These are phyloP conservation scores for Florisuga fusca DNA, from an alignment of 2,797 vertebrate species.

Conservation along the genomic window DNA sequence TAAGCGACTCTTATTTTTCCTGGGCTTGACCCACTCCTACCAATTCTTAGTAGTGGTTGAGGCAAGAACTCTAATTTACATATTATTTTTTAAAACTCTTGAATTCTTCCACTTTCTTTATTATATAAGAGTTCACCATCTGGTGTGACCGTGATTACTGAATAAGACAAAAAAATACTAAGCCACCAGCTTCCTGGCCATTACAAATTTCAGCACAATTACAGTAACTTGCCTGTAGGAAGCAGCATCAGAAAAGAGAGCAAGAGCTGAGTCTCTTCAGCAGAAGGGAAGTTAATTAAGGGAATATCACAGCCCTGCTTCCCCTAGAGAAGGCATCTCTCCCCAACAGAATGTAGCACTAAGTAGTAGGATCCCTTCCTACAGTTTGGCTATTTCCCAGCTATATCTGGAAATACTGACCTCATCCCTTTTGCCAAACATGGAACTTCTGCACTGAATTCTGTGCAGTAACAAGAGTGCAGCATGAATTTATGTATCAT, in stretches of 20 bases:
- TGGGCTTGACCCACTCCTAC: background rate
- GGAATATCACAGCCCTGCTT: background rate
- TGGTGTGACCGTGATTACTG: background rate
- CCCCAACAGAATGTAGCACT: background rate
- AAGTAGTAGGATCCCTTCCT: background rate
- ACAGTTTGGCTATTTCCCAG: background rate
- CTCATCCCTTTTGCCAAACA: background rate
- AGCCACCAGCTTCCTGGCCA: background rate
- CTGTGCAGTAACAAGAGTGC: background rate
- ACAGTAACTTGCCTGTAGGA: background rate
- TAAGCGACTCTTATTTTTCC: background rate
- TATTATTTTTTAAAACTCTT: background rate
- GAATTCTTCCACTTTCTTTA: background rate
- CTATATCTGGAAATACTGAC: background rate
- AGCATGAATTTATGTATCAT: background rate
- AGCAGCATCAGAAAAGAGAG: background rate
- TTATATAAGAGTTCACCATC: background rate
- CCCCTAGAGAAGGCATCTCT: background rate
- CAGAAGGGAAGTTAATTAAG: background rate
- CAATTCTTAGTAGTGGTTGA: background rate
- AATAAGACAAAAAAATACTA: background rate
- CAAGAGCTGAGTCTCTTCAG: background rate
- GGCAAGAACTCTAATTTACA: background rate
- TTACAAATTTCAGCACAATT: background rate
- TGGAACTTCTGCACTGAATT: background rate